A percentile compares a stretch with the other conserved stretches of the same genome.
Evolutionary conservation across 2,113 vertebrate genomes (phyloP).

Genomic region (Theristicus caerulescens): DNA sequence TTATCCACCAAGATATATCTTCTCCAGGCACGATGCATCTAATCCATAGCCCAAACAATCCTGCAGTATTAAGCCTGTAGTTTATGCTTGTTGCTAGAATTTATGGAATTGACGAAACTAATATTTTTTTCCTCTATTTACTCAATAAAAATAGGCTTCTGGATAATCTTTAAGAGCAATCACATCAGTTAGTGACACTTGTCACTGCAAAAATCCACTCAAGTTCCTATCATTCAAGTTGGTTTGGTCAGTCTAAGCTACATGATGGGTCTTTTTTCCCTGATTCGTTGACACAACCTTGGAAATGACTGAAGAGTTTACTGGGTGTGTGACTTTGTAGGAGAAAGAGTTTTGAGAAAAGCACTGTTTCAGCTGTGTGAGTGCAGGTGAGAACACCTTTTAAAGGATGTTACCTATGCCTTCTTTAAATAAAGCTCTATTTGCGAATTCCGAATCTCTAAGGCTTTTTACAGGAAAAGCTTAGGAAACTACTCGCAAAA

Average conservation of each 20-base stretch:
- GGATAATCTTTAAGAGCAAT: background rate
- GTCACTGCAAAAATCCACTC: background rate
- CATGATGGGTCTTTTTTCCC: background rate
- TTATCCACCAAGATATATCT: background rate
- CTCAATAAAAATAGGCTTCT: background rate
- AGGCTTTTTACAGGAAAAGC: background rate
- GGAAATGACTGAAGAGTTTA: background rate
- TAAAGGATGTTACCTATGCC: background rate
- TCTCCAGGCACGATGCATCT: background rate
- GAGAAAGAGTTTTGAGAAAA: background rate
- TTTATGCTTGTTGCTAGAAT: background rate
- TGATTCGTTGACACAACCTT: rapidly evolving
- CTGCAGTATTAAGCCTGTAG: background rate
- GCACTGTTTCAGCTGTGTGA: background rate
- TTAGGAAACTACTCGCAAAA: background rate
- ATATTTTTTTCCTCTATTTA: background rate
- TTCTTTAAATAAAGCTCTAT: background rate
- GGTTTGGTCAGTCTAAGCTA: background rate
- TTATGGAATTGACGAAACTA: background rate
- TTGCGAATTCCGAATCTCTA: background rate
- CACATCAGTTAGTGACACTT: background rate
- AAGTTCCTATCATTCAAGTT: background rate
- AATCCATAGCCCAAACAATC: background rate
- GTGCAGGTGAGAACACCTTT: background rate
- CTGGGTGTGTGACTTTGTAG: background rate